Conservation (phyloP, 2,113 vertebrate species). For the Microcebus lehilahytsara region DNA sequence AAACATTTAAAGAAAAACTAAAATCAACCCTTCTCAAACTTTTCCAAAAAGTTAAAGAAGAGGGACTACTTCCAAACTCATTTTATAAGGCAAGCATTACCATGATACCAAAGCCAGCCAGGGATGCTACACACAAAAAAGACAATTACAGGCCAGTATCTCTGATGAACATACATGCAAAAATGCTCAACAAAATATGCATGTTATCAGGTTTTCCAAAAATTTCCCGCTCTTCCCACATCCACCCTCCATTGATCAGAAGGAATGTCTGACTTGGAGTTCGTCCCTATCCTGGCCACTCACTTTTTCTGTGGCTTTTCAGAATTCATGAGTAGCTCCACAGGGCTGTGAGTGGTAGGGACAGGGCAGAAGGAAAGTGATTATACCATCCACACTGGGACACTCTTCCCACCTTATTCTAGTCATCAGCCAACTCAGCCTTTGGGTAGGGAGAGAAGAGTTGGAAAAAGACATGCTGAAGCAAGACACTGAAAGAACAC, state of each 20-base stretch:
- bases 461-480: neutral
- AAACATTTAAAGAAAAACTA: neutral
- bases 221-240: neutral
- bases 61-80: neutral
- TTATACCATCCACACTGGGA: neutral
- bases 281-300: neutral
- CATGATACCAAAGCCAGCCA: neutral
- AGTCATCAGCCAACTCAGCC: neutral
- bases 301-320: neutral
- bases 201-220: neutral
- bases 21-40: neutral
- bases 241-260: neutral
- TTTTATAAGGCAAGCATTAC: neutral
- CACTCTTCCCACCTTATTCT: neutral
- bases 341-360: accelerated
- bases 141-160: neutral
- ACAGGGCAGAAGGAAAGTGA: neutral
- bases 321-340: neutral
- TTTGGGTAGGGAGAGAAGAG: neutral
- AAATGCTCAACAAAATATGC: neutral
- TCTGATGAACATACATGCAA: neutral
- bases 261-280: neutral
- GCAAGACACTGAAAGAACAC: neutral
- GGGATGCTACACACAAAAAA: neutral
- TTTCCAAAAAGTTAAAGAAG: neutral